Base-by-base conservation (phyloP, 2,888 invertebrate genomes). In the Acanthosoma haemorrhoidale region DNA sequence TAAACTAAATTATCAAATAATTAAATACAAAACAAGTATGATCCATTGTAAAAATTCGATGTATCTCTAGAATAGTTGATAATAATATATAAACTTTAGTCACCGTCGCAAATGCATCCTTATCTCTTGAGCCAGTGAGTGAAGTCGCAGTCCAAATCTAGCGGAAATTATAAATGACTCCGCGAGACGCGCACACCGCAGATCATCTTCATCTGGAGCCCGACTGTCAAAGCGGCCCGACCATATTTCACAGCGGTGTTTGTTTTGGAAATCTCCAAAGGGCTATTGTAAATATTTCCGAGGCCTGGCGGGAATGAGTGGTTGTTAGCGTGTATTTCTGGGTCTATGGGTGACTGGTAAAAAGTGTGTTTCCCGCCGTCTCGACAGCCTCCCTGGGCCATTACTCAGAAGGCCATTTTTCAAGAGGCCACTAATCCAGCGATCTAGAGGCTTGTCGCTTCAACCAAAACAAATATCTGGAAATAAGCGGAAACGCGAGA, bases 121-220 rank as follows among this genome's bases (percentile, higher is more conserved):
- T n/a, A 51, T 25, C 25, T n/a, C 13, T 25, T 4, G 25, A 13
- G 51, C 5, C 25, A 51, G 25, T n/a, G n/a, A n/a, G 51, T n/a
- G 25, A 51, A 51, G 25, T n/a, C n/a, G 6, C 32, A 11, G n/a
- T 36, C 34, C 16, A 67, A 67, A 67, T 67, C 67, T 67, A 67
- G 57, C 16, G 67, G 67, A 67, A 67, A 36, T 34, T 41, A 25
- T 57, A 67, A 57, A 67, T 57, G 51, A 57, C 34, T 15, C 36
- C 5, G 2, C 16, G 32, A 60, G 34, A 29, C 60, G n/a, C 51
- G 21, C 13, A 25, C 21, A 51, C 29, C 51, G 21, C 51, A 13
- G n/a, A n/a, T n/a, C 51, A 5, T 51, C 51, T 25, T 51, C 51
- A 51, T 51, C 51, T 51, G 25, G 9, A 25, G 11, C n/a, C 13